Conservation (phyloP, 2,797 vertebrate genomes). For the Harpagifer antarcticus region DNA sequence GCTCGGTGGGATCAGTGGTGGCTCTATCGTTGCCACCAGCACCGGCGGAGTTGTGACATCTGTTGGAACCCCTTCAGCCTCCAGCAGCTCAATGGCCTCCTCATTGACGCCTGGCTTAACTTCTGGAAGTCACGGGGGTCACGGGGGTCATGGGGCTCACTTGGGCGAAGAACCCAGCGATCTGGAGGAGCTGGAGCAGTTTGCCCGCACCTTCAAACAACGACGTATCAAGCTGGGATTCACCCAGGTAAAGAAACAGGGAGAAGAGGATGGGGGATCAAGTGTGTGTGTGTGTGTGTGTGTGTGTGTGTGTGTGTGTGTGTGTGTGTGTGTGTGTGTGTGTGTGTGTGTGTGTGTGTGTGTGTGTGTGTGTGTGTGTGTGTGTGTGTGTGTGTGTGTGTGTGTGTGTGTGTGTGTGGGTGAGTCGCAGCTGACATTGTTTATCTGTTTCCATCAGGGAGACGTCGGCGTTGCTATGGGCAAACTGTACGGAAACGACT, state of each 20-base stretch:
- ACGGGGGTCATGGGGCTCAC: slow-evolving; percentile 74
- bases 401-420: no score
- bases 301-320: no score
- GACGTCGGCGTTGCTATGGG: slow-evolving; percentile 95
- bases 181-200: slow-evolving; percentile 94
- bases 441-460: slow-evolving; percentile 76
- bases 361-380: no score
- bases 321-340: no score
- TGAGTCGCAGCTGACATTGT: background rate
- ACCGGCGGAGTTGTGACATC: slow-evolving; percentile 53
- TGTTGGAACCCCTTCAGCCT: slow-evolving; percentile 66
- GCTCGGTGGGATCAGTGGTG: slow-evolving; percentile 32
- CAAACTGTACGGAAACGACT: slow-evolving; percentile 94
- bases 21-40: slow-evolving; percentile 41
- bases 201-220: slow-evolving; percentile 94
- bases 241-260: slow-evolving; percentile 86
- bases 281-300: background rate
- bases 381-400: no score
- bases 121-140: slow-evolving; percentile 72
- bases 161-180: slow-evolving; percentile 90
- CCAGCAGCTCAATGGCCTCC: slow-evolving; percentile 70
- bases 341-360: no score
- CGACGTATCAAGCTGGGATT: slow-evolving; percentile 94
- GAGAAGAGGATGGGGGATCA: background rate
- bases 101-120: slow-evolving; percentile 69